These are phyloP conservation scores for Argyresthia goedartella DNA, from an alignment of 2,888 invertebrate genomes.

Conservation along the genomic window DNA sequence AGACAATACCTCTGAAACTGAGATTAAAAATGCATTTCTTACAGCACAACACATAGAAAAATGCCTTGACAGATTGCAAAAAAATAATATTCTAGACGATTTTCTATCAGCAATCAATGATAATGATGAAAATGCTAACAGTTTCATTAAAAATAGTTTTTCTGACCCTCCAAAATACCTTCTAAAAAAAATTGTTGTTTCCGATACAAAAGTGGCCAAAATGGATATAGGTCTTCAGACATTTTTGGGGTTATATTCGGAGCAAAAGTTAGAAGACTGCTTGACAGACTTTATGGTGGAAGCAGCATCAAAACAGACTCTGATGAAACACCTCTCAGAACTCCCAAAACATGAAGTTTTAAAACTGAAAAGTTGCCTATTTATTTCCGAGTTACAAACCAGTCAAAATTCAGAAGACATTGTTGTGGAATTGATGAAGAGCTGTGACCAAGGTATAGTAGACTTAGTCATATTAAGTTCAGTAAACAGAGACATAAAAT, in stretches of 20 bases:
- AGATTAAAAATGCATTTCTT: conserved; percentile 65
- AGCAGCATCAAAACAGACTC: conserved; percentile 44
- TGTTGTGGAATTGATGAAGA: conserved; percentile 26
- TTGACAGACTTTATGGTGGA: conserved; percentile 47
- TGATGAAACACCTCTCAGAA: conserved; percentile 31
- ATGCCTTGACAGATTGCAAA: conserved; percentile 53
- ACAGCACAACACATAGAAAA: conserved; percentile 68
- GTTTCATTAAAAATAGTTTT: conserved; percentile 35
- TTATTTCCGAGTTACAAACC: conserved; percentile 29
- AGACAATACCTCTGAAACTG: conserved; percentile 42
- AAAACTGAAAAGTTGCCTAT: conserved; percentile 36
- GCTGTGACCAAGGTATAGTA: conserved; percentile 27
- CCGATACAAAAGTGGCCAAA: conserved; percentile 29
- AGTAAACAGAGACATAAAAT: conserved; percentile 27
- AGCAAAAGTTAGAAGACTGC: conserved; percentile 34
- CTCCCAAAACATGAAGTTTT: conserved; percentile 32
- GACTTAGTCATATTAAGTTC: conserved; percentile 40
- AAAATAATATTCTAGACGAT: conserved; percentile 42
- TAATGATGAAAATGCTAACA: conserved; percentile 21
- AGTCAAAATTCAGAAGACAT: conserved; percentile 21
- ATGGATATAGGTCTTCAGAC: conserved; percentile 39
- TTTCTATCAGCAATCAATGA: conserved; percentile 38
- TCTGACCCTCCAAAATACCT: conserved; percentile 45
- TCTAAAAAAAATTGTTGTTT: conserved; percentile 45
- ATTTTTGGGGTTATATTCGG: conserved; percentile 39